Conservation (phyloP, 2,888 invertebrate species). For the Prenolepis imparis region DNA sequence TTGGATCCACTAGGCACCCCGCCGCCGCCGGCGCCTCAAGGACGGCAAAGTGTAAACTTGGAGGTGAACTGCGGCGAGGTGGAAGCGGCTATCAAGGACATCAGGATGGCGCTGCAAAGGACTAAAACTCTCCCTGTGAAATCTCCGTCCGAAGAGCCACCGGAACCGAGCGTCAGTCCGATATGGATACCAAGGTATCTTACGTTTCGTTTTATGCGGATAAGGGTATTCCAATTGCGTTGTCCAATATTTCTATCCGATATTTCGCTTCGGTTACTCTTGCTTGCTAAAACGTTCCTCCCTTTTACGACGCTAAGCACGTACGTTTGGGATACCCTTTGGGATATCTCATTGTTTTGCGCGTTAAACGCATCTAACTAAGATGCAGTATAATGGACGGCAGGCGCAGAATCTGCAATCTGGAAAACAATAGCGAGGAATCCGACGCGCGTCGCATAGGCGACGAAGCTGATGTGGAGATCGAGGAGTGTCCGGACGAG, state of each 20-base stretch:
- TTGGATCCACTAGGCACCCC: slow-evolving; percentile 89
- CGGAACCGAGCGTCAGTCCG: slow-evolving; percentile 88
- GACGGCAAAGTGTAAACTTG: slow-evolving; percentile 82
- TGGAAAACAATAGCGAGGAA: slow-evolving; percentile 85
- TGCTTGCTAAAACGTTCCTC: not conserved
- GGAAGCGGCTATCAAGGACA: slow-evolving; percentile 93
- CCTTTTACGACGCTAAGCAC: slow-evolving; percentile 20
- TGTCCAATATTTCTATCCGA: slow-evolving; percentile 5
- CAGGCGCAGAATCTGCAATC: slow-evolving; percentile 85
- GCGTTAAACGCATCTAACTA: slow-evolving; percentile 84
- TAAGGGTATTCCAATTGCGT: slow-evolving; percentile 62
- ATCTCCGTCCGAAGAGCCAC: slow-evolving; percentile 86
- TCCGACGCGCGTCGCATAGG: slow-evolving; percentile 81
- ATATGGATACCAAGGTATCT: slow-evolving; percentile 91
- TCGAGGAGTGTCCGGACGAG: slow-evolving; percentile 83
- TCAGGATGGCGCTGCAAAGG: slow-evolving; percentile 92
- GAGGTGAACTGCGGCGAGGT: slow-evolving; percentile 83
- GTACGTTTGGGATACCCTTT: slow-evolving; percentile 64
- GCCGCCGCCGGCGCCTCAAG: slow-evolving; percentile 85
- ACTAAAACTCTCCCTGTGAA: slow-evolving; percentile 90
- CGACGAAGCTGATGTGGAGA: slow-evolving; percentile 84
- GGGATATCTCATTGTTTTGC: slow-evolving; percentile 28
- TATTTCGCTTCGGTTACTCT: slow-evolving; percentile 20
- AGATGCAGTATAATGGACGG: slow-evolving; percentile 85
- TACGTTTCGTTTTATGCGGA: slow-evolving; percentile 17